phyloP scores from a whole-genome alignment of 2,888 invertebrate species.

The Apocheima hispidaria region DNA sequence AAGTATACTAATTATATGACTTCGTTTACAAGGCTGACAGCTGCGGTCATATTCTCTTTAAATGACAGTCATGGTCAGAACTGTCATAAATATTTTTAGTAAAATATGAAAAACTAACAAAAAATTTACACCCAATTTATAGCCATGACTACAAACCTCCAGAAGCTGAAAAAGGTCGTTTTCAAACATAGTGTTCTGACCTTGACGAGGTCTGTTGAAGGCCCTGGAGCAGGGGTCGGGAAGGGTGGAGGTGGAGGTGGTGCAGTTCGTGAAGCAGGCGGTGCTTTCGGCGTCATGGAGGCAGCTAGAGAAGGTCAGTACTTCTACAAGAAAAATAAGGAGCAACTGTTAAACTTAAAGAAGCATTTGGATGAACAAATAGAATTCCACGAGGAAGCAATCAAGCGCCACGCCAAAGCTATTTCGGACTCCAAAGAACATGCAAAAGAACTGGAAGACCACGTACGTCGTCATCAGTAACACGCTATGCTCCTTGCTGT shows the following conservation, averaged over 20 bases:
- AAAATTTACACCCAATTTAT: not conserved
- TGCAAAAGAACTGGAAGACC: not conserved
- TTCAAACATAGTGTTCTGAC: not conserved
- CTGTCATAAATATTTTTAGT: not conserved
- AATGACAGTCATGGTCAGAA: not conserved
- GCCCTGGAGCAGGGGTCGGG: slow-evolving; percentile 6
- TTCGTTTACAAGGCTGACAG: too few relatives aligned
- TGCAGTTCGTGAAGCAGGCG: slow-evolving; percentile 16
- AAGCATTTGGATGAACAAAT: slow-evolving; percentile 9
- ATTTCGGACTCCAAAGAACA: not conserved
- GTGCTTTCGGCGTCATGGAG: slow-evolving; percentile 20
- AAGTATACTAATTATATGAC: too few relatives aligned
- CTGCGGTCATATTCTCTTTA: too few relatives aligned
- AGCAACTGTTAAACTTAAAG: slow-evolving; percentile 13
- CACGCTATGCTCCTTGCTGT: not conserved
- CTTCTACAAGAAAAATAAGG: slow-evolving; percentile 15
- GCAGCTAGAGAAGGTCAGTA: slow-evolving; percentile 22
- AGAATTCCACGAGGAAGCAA: slow-evolving; percentile 17
- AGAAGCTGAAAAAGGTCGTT: not conserved
- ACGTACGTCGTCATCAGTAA: not conserved
- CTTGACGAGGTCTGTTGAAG: not conserved
- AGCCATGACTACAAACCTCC: not conserved
- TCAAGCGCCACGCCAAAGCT: slow-evolving; percentile 10
- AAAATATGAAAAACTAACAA: not conserved
- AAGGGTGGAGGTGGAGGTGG: slow-evolving; percentile 20